phyloP scores from a whole-genome alignment of 2,113 vertebrate genomes.

The Phasianus colchicus region DNA sequence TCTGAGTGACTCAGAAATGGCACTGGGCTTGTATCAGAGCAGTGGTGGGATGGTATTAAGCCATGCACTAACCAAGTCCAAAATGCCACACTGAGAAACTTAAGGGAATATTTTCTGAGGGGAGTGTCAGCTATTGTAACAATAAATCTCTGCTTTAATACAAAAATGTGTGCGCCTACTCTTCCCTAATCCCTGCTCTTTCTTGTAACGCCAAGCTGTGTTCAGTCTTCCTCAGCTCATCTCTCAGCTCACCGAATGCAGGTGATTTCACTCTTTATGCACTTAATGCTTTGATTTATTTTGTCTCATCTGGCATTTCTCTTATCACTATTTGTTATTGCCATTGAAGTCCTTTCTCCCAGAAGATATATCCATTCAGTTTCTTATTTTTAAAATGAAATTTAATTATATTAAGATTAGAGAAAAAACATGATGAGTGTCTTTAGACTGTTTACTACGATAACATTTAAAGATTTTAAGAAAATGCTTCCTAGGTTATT shows the following conservation, averaged over 20 bases:
- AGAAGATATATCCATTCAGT: neutral
- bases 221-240: neutral
- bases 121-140: neutral
- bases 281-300: neutral
- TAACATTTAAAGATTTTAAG: neutral
- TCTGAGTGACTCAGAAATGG: neutral
- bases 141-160: neutral
- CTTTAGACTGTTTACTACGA: neutral
- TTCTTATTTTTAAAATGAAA: neutral
- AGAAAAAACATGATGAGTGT: neutral
- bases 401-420: neutral
- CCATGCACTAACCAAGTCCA: neutral
- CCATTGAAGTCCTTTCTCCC: neutral
- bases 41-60: neutral
- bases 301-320: neutral
- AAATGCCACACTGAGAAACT: neutral
- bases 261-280: neutral
- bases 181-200: neutral
- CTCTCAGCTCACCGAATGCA: neutral
- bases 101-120: neutral
- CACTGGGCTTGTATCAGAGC: rapidly evolving
- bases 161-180: neutral
- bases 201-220: neutral
- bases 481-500: neutral
- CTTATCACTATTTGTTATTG: constrained; percentile 21